phyloP scores from a whole-genome alignment of 64 coral and sea anemone genomes.

The Montipora cactus region DNA sequence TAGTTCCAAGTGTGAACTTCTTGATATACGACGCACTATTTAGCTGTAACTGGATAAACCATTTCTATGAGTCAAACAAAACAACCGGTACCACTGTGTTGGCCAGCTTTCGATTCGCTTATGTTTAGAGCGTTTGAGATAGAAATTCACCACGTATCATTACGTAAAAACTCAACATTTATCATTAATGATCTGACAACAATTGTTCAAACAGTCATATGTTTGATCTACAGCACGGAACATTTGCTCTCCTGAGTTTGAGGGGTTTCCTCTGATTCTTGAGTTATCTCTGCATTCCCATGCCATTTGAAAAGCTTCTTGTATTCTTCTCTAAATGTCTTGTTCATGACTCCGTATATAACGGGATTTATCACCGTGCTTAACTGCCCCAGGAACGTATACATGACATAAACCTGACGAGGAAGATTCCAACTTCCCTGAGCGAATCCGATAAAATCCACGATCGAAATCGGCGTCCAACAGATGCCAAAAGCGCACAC shows the following conservation, averaged over 20 bases:
- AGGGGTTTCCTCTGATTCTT: conserved; percentile 34
- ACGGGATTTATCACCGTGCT: conserved; percentile 68
- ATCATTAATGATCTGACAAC: no score
- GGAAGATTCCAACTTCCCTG: conserved; percentile 69
- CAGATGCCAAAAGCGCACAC: conserved; percentile 70
- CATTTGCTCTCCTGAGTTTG: conserved; percentile 50
- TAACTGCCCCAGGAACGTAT: conserved; percentile 71
- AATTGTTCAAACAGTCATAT: not conserved
- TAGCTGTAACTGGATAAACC: no score
- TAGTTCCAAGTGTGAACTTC: no score
- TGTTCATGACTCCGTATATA: conserved; percentile 82
- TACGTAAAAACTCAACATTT: no score
- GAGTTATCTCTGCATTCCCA: conserved; percentile 23
- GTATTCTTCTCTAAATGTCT: conserved; percentile 76
- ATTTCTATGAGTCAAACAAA: no score
- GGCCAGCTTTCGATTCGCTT: no score
- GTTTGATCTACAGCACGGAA: conserved; percentile 14
- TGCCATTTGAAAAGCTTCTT: conserved; percentile 57
- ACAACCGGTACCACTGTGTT: no score
- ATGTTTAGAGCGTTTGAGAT: no score
- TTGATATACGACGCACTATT: no score
- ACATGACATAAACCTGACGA: conserved; percentile 68
- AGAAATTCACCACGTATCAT: no score
- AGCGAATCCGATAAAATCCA: conserved; percentile 75
- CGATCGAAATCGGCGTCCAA: conserved; percentile 72